A percentile compares a stretch with the other conserved stretches of the same genome.
Conservation (phyloP, 2,797 vertebrate genomes). For the Lutra lutra region DNA sequence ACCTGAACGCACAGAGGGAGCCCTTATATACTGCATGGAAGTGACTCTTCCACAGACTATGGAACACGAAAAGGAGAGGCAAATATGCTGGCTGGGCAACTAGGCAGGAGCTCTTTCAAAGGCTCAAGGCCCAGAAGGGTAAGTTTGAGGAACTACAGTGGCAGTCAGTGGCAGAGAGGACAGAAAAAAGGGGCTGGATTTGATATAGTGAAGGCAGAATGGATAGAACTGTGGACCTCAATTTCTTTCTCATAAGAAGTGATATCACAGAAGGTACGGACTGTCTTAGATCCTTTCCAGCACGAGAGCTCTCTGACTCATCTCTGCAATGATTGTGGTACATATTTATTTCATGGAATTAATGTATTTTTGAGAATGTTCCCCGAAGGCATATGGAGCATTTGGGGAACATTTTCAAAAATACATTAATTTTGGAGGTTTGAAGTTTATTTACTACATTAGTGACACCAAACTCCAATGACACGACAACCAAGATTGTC, state of each 20-base stretch:
- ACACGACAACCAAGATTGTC: neutral
- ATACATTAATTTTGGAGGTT: neutral
- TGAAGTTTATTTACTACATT: slow-evolving; percentile 1
- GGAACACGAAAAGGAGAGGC: neutral
- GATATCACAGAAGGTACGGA: neutral
- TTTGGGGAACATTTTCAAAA: no score
- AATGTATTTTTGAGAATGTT: neutral
- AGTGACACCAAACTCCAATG: neutral
- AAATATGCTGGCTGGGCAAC: no score
- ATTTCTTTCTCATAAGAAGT: neutral
- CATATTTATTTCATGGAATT: neutral
- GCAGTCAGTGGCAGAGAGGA: neutral
- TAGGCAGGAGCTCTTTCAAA: neutral
- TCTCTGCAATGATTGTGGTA: neutral
- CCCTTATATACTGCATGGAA: neutral
- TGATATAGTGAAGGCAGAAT: neutral
- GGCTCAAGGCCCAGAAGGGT: neutral
- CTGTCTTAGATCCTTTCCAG: neutral
- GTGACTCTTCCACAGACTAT: neutral
- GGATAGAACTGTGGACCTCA: neutral
- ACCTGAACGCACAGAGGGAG: neutral
- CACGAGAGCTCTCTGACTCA: neutral
- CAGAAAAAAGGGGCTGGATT: neutral
- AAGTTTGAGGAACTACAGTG: neutral
- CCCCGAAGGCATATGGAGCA: no score